Percentiles rank a stretch among this genome's conserved stretches.
phyloP scores from a whole-genome alignment of 2,888 invertebrate genomes.

The Trichogramma dendrolimi region DNA sequence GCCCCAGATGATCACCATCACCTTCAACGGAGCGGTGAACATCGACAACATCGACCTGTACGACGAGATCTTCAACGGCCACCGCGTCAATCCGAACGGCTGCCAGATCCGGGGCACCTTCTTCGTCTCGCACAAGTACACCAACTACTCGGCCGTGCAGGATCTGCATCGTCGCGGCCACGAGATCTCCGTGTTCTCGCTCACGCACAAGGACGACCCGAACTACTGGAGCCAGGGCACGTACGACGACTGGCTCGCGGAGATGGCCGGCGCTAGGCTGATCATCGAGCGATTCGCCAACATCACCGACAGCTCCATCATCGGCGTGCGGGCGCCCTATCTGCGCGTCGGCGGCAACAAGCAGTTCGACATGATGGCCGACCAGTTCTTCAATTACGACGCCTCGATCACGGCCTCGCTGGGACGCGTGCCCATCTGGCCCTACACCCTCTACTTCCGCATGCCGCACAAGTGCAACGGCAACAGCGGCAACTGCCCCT shows the following conservation, averaged over 20 bases:
- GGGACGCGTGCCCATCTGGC: constrained; percentile 90
- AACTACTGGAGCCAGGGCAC: constrained; percentile 72
- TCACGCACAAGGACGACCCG: constrained; percentile 89
- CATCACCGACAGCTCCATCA: constrained; percentile 86
- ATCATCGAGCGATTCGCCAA: constrained; percentile 87
- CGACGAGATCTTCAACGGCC: constrained; percentile 83
- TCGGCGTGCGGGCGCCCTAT: constrained; percentile 78
- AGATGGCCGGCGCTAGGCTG: constrained; percentile 87
- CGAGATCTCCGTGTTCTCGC: constrained; percentile 86
- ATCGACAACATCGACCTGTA: constrained; percentile 90
- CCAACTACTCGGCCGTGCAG: constrained; percentile 85
- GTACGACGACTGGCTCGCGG: constrained; percentile 90
- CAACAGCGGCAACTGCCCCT: constrained; percentile 89
- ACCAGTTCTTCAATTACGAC: constrained; percentile 91
- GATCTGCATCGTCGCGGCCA: constrained; percentile 85
- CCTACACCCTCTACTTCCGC: constrained; percentile 93
- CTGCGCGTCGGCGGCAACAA: constrained; percentile 88
- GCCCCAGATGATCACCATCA: constrained; percentile 89
- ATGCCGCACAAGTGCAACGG: constrained; percentile 95
- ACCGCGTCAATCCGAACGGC: constrained; percentile 81
- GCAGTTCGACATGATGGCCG: constrained; percentile 96
- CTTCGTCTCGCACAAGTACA: constrained; percentile 89
- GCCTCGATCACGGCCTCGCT: constrained; percentile 89
- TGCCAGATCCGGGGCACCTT: constrained; percentile 85
- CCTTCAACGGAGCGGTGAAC: constrained; percentile 89